Evolutionary conservation across 2,797 vertebrate genomes (phyloP).

Genomic region (Eremophila alpestris): DNA sequence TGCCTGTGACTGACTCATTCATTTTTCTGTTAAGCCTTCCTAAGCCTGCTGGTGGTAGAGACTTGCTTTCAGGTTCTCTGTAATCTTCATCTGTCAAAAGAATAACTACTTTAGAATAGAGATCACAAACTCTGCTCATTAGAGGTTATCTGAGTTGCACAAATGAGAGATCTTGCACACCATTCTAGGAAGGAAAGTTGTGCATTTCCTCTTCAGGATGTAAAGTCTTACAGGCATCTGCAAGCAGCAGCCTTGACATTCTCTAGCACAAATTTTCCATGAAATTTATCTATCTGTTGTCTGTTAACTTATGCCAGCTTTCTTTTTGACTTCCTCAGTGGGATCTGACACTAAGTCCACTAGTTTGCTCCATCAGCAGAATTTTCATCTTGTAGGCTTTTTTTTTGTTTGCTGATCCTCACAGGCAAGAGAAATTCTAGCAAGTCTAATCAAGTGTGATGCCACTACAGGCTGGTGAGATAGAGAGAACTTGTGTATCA

Average conservation of each 20-base stretch:
- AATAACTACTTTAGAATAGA: conserved; percentile 30
- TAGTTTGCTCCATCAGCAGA: not conserved
- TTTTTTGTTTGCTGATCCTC: not conserved
- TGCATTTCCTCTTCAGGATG: not conserved
- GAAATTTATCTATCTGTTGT: not conserved
- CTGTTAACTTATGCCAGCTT: not conserved
- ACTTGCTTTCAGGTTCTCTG: conserved; percentile 22
- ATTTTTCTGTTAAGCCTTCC: not conserved
- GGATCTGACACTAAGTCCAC: not conserved
- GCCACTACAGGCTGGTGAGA: not conserved
- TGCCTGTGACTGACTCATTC: not conserved
- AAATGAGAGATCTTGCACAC: not conserved
- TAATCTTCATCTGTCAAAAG: conserved; percentile 17
- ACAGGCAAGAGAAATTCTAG: not conserved
- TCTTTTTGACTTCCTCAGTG: not conserved
- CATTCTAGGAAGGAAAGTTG: not conserved
- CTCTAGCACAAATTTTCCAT: not conserved
- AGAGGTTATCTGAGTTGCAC: not conserved
- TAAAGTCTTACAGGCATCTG: not conserved
- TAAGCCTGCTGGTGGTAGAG: not conserved
- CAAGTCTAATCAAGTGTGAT: not conserved
- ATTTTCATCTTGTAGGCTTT: not conserved
- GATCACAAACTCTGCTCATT: not conserved
- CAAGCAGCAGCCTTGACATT: not conserved
- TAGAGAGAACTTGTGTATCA: not conserved